phyloP scores from a whole-genome alignment of 2,888 invertebrate genomes.

The Caenorhabditis sp. region DNA sequence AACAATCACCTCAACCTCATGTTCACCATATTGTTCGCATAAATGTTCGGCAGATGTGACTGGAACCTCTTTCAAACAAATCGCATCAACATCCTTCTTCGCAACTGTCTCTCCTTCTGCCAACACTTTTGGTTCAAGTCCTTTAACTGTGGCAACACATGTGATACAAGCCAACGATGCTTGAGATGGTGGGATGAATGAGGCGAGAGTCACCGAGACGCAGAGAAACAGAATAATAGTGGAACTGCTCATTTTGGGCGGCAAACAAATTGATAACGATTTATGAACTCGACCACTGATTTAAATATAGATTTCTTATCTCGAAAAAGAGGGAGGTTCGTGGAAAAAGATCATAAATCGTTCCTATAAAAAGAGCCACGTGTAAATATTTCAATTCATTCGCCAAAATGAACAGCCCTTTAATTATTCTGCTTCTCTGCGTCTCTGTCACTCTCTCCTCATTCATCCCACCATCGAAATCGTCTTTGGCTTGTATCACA shows the following conservation, averaged over 20 bases:
- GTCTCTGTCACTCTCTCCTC: slow-evolving; percentile 7
- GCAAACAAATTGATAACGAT: neutral
- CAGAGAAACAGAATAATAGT: slow-evolving; percentile 11
- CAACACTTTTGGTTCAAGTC: slow-evolving; percentile 24
- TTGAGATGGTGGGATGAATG: slow-evolving; percentile 23
- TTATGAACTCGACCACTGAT: too few relatives aligned
- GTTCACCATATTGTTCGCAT: slow-evolving; percentile 34
- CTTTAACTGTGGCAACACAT: slow-evolving; percentile 36
- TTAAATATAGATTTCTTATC: too few relatives aligned
- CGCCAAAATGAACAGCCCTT: slow-evolving; percentile 6
- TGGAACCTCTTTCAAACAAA: slow-evolving; percentile 35
- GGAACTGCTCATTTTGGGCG: slow-evolving; percentile 11
- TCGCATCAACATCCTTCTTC: slow-evolving; percentile 19
- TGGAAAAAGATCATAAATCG: too few relatives aligned
- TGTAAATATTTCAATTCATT: neutral
- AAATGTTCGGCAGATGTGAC: slow-evolving; percentile 24
- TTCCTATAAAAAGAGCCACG: too few relatives aligned
- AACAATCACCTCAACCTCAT: slow-evolving; percentile 32
- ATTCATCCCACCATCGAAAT: slow-evolving; percentile 23
- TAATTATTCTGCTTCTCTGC: slow-evolving; percentile 6
- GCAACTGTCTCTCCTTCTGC: slow-evolving; percentile 21
- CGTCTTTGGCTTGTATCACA: slow-evolving; percentile 31
- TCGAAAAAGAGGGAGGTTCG: too few relatives aligned
- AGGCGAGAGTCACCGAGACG: slow-evolving; percentile 7
- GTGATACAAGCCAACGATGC: slow-evolving; percentile 35